phyloP scores from a whole-genome alignment of 2,888 invertebrate species.

The Melinopterus prodromus region DNA sequence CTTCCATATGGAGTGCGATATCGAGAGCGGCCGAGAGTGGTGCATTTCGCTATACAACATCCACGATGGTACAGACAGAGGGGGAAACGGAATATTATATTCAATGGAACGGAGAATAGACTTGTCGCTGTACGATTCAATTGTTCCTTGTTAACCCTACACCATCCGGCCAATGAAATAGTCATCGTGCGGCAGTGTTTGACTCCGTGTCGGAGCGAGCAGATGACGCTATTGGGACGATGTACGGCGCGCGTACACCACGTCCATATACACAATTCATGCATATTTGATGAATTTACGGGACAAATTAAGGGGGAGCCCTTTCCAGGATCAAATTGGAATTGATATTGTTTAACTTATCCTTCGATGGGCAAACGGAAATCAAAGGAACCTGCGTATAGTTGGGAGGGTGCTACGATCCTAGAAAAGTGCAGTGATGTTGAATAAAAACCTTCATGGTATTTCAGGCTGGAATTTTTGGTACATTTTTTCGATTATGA shows the following conservation, averaged over 20 bases:
- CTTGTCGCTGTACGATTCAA: conserved; percentile 57
- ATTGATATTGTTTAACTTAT: conserved; percentile 50
- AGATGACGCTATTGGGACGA: conserved; percentile 26
- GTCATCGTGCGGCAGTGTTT: conserved; percentile 25
- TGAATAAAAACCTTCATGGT: too few relatives aligned
- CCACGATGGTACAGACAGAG: conserved; percentile 32
- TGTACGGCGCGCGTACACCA: conserved; percentile 49
- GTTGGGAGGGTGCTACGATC: neutral
- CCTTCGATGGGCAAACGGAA: conserved; percentile 23
- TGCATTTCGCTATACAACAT: neutral
- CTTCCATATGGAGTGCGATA: conserved; percentile 46
- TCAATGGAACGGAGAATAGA: conserved; percentile 50
- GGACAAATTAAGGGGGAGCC: conserved; percentile 58
- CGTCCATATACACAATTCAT: conserved; percentile 58
- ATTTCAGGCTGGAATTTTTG: too few relatives aligned
- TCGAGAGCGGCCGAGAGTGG: neutral
- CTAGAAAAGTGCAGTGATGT: too few relatives aligned
- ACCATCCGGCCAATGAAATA: conserved; percentile 49
- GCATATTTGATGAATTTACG: conserved; percentile 62
- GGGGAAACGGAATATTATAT: conserved; percentile 56
- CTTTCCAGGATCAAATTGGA: conserved; percentile 49
- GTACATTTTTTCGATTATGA: too few relatives aligned
- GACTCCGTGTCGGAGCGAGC: conserved; percentile 27
- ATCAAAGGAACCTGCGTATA: neutral
- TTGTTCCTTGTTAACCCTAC: conserved; percentile 62